phyloP scores from a whole-genome alignment of 2,888 invertebrate genomes.

The Gryllus longicercus region DNA sequence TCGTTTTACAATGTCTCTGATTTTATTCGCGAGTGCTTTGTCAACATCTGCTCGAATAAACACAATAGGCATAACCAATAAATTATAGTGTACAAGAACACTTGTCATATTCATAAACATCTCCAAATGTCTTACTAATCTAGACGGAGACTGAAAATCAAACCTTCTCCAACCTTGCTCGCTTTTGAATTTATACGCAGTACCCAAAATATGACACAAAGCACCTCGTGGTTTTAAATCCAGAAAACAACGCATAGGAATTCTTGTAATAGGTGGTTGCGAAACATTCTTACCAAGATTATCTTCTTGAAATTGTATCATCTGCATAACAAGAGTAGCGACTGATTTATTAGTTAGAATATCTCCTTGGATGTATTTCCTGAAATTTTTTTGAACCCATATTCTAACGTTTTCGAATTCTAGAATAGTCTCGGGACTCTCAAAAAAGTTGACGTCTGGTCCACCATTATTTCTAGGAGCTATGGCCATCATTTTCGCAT shows the following conservation, averaged over 20 bases:
- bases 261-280: slow-evolving; percentile 81
- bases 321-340: slow-evolving; percentile 77
- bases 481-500: slow-evolving; percentile 62
- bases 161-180: slow-evolving; percentile 95
- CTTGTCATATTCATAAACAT: slow-evolving; percentile 90
- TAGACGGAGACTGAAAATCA: slow-evolving; percentile 86
- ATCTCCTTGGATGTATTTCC: slow-evolving; percentile 86
- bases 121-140: slow-evolving; percentile 88
- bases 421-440: slow-evolving; percentile 83
- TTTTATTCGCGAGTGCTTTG: slow-evolving; percentile 69
- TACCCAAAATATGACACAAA: slow-evolving; percentile 86
- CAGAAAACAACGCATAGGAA: slow-evolving; percentile 90
- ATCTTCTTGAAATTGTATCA: slow-evolving; percentile 95
- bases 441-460: slow-evolving; percentile 91
- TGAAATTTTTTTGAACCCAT: slow-evolving; percentile 94
- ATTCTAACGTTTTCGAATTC: slow-evolving; percentile 87
- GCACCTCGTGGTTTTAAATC: slow-evolving; percentile 94
- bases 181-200: slow-evolving; percentile 92
- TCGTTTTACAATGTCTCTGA: slow-evolving; percentile 83
- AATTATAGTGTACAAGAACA: slow-evolving; percentile 74
- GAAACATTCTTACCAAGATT: slow-evolving; percentile 89
- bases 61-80: slow-evolving; percentile 73
- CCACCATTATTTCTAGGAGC: slow-evolving; percentile 91
- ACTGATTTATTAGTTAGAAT: slow-evolving; percentile 91
- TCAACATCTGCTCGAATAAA: slow-evolving; percentile 84